Conservation (phyloP, 1,140 invertebrate species). For the Drosophila kurseongensis region DNA sequence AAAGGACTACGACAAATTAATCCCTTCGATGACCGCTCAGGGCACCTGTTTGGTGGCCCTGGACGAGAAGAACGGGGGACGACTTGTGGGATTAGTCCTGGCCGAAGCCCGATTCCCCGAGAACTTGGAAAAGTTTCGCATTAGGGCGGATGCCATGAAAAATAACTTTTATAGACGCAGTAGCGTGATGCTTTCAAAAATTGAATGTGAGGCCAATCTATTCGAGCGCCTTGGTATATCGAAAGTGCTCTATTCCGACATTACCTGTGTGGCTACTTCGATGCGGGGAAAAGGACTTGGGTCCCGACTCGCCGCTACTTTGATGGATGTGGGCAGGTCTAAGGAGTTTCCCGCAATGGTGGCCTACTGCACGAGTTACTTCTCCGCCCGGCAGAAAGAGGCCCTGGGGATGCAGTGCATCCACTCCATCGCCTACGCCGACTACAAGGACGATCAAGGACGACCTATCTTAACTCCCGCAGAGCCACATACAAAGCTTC, state of each 20-base stretch:
- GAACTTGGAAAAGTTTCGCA: constrained; percentile 43
- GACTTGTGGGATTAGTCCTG: constrained; percentile 50
- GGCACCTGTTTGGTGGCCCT: neutral
- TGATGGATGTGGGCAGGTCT: constrained; percentile 1
- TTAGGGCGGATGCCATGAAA: constrained; percentile 14
- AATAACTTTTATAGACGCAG: constrained; percentile 36
- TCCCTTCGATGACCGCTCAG: constrained; percentile 19
- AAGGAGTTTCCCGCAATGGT: neutral
- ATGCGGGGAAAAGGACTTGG: constrained; percentile 5
- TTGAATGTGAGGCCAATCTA: constrained; percentile 39
- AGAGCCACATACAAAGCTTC: constrained; percentile 15
- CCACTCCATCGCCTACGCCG: constrained; percentile 6
- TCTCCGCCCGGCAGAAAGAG: constrained; percentile 1
- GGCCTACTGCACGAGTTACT: constrained; percentile 2
- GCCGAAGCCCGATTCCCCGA: constrained; percentile 33
- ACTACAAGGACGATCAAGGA: constrained; percentile 38
- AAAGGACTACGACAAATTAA: constrained; percentile 8
- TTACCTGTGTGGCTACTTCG: neutral
- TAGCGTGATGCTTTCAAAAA: constrained; percentile 11
- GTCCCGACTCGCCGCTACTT: neutral
- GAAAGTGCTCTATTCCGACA: too few relatives aligned
- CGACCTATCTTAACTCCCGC: constrained; percentile 25
- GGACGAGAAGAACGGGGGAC: constrained; percentile 20
- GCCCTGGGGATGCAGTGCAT: constrained; percentile 7
- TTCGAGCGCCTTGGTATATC: too few relatives aligned